Base-by-base conservation (phyloP, 2,888 invertebrate genomes). In the Chrysolina haemoptera region DNA sequence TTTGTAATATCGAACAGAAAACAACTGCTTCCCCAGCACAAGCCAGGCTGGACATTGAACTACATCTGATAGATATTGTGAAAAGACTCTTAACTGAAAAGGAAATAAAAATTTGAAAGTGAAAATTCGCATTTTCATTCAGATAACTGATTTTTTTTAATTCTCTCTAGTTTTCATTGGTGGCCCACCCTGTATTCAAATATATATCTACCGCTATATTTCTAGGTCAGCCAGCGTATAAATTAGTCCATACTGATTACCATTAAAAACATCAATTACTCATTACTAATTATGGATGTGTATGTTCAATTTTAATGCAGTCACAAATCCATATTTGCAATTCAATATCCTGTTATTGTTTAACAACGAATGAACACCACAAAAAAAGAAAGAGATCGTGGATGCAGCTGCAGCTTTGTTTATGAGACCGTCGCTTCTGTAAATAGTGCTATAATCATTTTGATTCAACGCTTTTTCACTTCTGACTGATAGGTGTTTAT, bases 281-380 rank as follows among this genome's bases (percentile, higher is more conserved):
- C 50, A 6, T 18, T 18, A 50, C n/a, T n/a, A 50, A 50, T 18
- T 4, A 18, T 50, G n/a, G 11, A 48, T 4, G 22, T 11, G 55
- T n/a, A 46, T 12, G 22, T 20, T 59, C 35, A 35, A 35, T n/a
- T 59, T 35, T 10, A 35, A 27, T 59, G 8, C 0, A 59, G n/a
- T 59, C 59, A 27, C 59, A 59, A 12, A 59, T 35, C 59, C 35
- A 59, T 59, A 59, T 35, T 27, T 59, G 59, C 59, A 35, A 35
- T n/a, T 59, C 22, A 22, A 35, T 59, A 59, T 59, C 59, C 59
- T 59, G 59, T 59, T 59, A 59, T 59, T 59, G 59, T 59, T 27
- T n/a, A 27, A 12, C 9, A 18, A 20, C 35, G 35, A 35, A 59
- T 59, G 9, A 22, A 59, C n/a, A 59, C n/a, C 1, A n/a, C n/a